Evolutionary conservation across 2,888 invertebrate species (phyloP).

Genomic region (Synanthedon myopaeformis): DNA sequence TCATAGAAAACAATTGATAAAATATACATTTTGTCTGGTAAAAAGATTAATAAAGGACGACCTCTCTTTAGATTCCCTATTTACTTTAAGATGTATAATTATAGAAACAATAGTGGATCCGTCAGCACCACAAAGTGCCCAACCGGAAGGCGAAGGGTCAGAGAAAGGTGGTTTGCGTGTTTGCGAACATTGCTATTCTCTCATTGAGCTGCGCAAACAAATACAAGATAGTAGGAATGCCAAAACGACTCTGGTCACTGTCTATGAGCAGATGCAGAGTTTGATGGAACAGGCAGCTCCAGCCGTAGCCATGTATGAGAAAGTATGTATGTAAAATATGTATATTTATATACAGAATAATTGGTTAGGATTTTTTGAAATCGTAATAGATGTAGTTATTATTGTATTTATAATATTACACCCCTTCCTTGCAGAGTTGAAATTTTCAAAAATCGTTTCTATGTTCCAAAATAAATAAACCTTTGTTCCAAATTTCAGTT

Average conservation of each 20-base stretch:
- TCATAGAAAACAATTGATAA: no score
- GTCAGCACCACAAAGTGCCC: slow-evolving; percentile 35
- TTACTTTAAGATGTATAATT: not conserved
- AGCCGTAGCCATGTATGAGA: slow-evolving; percentile 75
- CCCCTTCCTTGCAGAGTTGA: no score
- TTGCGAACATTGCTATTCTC: slow-evolving; percentile 82
- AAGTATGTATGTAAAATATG: slow-evolving; percentile 49
- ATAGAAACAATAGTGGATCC: slow-evolving; percentile 61
- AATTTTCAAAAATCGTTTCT: no score
- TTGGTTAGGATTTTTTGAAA: no score
- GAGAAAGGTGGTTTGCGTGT: slow-evolving; percentile 75
- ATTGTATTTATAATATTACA: no score
- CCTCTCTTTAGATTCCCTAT: no score
- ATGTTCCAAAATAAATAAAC: no score
- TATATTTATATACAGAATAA: no score
- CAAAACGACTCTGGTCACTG: slow-evolving; percentile 82
- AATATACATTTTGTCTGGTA: no score
- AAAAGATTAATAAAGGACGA: no score
- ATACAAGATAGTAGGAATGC: slow-evolving; percentile 85
- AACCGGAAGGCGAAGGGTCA: slow-evolving; percentile 39
- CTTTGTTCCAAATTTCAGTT: no score
- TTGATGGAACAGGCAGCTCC: slow-evolving; percentile 81
- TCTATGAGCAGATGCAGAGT: slow-evolving; percentile 85
- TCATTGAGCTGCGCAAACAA: slow-evolving; percentile 82
- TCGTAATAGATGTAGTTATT: no score